Conservation (phyloP, 1,140 invertebrate species). For the Lerema accius region DNA sequence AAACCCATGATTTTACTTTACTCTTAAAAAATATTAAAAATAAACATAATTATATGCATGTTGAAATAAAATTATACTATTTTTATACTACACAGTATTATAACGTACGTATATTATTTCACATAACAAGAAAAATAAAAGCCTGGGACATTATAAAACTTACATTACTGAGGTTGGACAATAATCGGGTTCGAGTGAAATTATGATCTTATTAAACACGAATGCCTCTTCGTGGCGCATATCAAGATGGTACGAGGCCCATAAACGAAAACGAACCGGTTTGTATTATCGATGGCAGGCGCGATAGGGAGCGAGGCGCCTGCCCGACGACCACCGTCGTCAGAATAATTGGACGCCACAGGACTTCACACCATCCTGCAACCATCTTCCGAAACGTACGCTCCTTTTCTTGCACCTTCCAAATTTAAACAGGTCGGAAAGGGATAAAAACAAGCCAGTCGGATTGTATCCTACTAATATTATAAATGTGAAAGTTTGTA, state of each 20-base stretch:
- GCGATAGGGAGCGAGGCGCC: constrained; percentile 74
- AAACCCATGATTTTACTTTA: too few species aligned
- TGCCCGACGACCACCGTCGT: constrained; percentile 66
- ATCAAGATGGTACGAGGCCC: constrained; percentile 56
- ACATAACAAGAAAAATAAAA: neutral
- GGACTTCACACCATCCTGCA: constrained; percentile 76
- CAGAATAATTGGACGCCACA: constrained; percentile 77
- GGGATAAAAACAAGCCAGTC: constrained; percentile 35
- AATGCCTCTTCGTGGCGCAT: constrained; percentile 37
- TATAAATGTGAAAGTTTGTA: too few species aligned
- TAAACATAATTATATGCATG: too few species aligned
- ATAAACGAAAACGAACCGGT: constrained; percentile 75
- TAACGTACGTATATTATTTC: too few species aligned
- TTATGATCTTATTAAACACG: constrained; percentile 34
- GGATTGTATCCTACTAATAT: too few species aligned
- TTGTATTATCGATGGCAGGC: constrained; percentile 72
- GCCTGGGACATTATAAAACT: constrained; percentile 11
- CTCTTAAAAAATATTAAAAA: too few species aligned
- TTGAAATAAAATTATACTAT: too few species aligned
- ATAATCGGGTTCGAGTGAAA: constrained; percentile 26
- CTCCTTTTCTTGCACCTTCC: constrained; percentile 36
- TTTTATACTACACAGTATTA: too few species aligned
- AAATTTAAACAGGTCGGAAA: constrained; percentile 26
- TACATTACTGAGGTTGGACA: constrained; percentile 6
- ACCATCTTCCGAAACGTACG: constrained; percentile 41